Evolutionary conservation across 64 coral and sea anemone species (phyloP), one percentile per base, ranked within the genome.

Genomic region (Stichodactyla helianthus): DNA sequence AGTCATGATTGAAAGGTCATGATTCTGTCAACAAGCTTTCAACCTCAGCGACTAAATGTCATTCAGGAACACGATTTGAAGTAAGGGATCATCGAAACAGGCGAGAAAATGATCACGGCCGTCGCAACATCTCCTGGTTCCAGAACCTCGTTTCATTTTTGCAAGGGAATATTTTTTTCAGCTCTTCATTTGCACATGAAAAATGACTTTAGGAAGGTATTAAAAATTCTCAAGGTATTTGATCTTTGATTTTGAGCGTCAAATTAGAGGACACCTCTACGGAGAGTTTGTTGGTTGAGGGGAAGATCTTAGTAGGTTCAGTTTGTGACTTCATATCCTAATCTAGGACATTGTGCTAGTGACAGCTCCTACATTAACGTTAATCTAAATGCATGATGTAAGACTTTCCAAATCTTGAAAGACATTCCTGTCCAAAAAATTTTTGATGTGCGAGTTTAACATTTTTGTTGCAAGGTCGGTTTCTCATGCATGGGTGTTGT

Each of bases 41-140:
- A 35, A 58, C 27, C 83, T 28, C 61, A 85, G 50, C 35, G 35
- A 63, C 10, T 58, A 35, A 85, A 63, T 65, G 83, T 85, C 58
- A 85, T 26, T 44, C 17, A 51, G 57, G 27, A 31, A 85, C 83
- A 85, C 31, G 44, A 13, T 35, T 6, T 58, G 64, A 85, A 51
- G 19, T 51, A 85, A 26, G 83, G 35, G 83, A 6, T 26, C 12
- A 16, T 11, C 7, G 6, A 65, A 22, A 16, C 13, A 10, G 58
- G 54, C 44, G 35, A 58, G 15, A 85, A 63, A 85, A 16, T 61
- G 26, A 19, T 18, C 31, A 63, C 3, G 44, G 11, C n/a, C 20
- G 18, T 26, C 12, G 22, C 20, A 20, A 20, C 65, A 70, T 25
- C 19, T 58, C 14, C 14, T 9, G 65, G 6, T 22, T 0, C 65